Conservation (phyloP, 2,888 invertebrate species). For the Stenoptilia bipunctidactyla region DNA sequence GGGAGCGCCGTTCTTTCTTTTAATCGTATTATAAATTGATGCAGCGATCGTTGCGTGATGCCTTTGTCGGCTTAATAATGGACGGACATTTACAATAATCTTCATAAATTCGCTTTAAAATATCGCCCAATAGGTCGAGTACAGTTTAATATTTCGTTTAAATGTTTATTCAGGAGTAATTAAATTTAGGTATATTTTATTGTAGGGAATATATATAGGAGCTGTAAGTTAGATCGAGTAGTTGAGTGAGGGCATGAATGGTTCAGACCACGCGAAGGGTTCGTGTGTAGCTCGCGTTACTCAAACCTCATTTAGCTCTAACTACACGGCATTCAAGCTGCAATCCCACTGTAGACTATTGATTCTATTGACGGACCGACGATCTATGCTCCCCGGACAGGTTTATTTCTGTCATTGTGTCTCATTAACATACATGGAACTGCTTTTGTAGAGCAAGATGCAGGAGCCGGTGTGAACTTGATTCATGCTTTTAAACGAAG, state of each 20-base stretch:
- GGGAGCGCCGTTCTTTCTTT: slow-evolving; percentile 54
- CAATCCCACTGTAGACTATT: slow-evolving; percentile 66
- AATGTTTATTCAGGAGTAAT: not conserved
- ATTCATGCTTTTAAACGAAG: not conserved
- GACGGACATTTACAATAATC: slow-evolving; percentile 44
- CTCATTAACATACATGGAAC: slow-evolving; percentile 13
- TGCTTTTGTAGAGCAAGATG: not conserved
- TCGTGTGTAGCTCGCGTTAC: slow-evolving; percentile 59
- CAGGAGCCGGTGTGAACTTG: slow-evolving; percentile 1
- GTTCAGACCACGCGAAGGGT: slow-evolving; percentile 48
- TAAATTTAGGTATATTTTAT: not conserved
- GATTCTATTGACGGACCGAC: slow-evolving; percentile 53
- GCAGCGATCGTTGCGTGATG: slow-evolving; percentile 36
- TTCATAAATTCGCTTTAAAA: slow-evolving; percentile 43
- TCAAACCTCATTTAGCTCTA: slow-evolving; percentile 67
- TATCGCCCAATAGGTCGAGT: not conserved
- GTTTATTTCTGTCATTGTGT: slow-evolving; percentile 40
- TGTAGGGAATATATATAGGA: not conserved
- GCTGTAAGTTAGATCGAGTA: slow-evolving; percentile 1
- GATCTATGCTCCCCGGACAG: slow-evolving; percentile 40
- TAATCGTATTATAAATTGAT: slow-evolving; percentile 68
- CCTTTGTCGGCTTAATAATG: slow-evolving; percentile 58
- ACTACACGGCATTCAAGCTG: slow-evolving; percentile 59
- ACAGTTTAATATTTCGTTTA: not conserved
- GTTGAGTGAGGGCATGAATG: slow-evolving; percentile 30